Evolutionary conservation across 2,797 vertebrate species (phyloP).

Genomic region (Cryptoprocta ferox): DNA sequence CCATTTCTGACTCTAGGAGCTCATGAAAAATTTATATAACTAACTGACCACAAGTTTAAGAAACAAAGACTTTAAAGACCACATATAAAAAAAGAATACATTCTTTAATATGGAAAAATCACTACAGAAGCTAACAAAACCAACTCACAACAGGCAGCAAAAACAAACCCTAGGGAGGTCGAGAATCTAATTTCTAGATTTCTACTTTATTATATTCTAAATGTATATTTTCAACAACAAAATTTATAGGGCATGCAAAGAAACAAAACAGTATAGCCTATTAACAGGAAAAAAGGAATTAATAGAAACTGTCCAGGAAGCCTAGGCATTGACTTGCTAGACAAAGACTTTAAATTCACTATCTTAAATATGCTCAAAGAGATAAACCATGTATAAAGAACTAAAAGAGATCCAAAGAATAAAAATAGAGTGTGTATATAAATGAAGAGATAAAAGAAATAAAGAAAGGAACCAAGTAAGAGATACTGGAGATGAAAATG

Average conservation of each 20-base stretch:
- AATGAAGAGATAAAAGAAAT: not conserved
- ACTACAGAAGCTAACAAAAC: not conserved
- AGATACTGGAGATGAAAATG: not conserved
- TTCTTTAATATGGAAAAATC: not conserved
- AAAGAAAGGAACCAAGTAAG: not conserved
- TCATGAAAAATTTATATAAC: conserved; percentile 15
- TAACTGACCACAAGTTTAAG: not conserved
- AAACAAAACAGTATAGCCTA: not conserved
- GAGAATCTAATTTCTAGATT: not conserved
- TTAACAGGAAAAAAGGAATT: not conserved
- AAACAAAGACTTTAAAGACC: not conserved
- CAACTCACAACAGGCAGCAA: not conserved
- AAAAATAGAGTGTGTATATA: not conserved
- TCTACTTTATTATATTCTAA: not conserved
- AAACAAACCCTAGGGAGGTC: not conserved
- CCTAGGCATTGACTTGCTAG: too few relatives aligned
- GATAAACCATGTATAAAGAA: not conserved
- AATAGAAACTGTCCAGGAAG: not conserved
- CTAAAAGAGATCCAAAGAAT: not conserved
- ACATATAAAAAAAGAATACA: not conserved
- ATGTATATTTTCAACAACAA: not conserved
- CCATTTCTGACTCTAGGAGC: not conserved
- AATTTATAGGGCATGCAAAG: not conserved
- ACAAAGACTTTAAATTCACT: not conserved
- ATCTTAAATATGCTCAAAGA: not conserved